Evolutionary conservation across 1,140 invertebrate genomes (phyloP), one percentile per base, ranked within the genome.

Genomic region (Drosophila santomea): DNA sequence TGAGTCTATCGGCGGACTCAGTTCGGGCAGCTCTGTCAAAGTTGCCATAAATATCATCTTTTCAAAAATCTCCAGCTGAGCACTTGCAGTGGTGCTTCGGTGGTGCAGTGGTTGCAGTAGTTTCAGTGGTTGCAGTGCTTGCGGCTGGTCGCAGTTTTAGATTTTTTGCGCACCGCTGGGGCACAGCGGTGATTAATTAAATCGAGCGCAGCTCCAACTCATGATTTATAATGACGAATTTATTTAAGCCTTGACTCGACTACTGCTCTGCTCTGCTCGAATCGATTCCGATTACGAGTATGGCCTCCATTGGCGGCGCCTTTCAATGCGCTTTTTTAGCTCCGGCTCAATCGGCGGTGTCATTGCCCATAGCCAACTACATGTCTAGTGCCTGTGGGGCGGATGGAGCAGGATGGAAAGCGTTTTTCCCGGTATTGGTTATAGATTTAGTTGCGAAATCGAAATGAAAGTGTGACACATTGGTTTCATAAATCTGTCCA

Each of bases 1-100:
- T 78, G 82, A 88, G 82, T 88, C 83, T 90, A 90, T 90, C 77
- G 80, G 83, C 80, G 66, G 23, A 44, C 74, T 72, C 71, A 35
- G 80, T 60, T 66, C 64, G 47, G 15, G 60, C 38, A 66, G 64
- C 77, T 76, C 80, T 91, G 88, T 91, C 88, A 91, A 88, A 91
- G 80, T 91, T 91, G 88, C 88, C 88, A 91, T 91, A 91, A 91
- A 91, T 91, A 91, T 91, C 88, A 91, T 91, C 88, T 88, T 88
- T 90, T 90, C 77, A 62, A 68, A 90, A 84, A 85, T 84, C 80
- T 90, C 84, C 84, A 88, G 80, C 84, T 83, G 85, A 66, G 85
- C 85, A 83, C 72, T 88, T 88, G 78, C 74, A 66, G 68, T 59
- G 39, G 51, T 20, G 38, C 47, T 25, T 58, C 36, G 48, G 48